Percentiles rank a stretch among this genome's conserved stretches.
Conservation (phyloP, 2,888 invertebrate genomes). For the Papilio demoleus region DNA sequence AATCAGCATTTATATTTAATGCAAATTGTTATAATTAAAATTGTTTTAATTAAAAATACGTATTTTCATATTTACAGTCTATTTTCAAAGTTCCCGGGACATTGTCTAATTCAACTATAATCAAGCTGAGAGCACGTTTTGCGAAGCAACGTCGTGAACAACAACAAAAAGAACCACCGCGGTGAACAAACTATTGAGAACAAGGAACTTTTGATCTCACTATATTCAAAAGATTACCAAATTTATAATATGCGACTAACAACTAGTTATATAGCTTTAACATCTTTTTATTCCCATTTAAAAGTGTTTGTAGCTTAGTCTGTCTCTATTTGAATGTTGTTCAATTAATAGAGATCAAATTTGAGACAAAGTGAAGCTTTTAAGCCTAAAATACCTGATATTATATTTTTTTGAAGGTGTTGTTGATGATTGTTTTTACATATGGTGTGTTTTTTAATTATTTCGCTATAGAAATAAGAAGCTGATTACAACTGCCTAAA, state of each 20-base stretch:
- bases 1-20: too few relatives aligned
- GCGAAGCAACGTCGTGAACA: slow-evolving; percentile 82
- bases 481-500: background rate
- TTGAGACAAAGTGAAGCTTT: background rate
- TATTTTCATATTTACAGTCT: slow-evolving; percentile 82
- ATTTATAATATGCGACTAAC: slow-evolving; percentile 45
- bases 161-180: slow-evolving; percentile 70
- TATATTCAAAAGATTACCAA: slow-evolving; percentile 53
- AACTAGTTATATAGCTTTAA: slow-evolving; percentile 39
- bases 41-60: background rate
- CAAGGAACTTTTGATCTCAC: slow-evolving; percentile 67
- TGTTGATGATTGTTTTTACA: background rate
- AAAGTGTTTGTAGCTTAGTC: slow-evolving; percentile 3
- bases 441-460: background rate
- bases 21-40: too few relatives aligned
- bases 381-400: slow-evolving; percentile 12
- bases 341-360: slow-evolving; percentile 5
- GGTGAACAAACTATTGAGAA: slow-evolving; percentile 56
- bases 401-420: background rate
- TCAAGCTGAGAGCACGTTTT: slow-evolving; percentile 84
- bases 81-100: slow-evolving; percentile 93
- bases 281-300: slow-evolving; percentile 4
- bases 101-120: slow-evolving; percentile 86
- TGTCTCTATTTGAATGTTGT: background rate
- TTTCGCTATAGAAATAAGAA: slow-evolving; percentile 2